These are phyloP conservation scores for Drosophila parvula DNA, from an alignment of 1,140 invertebrate species.

Conservation along the genomic window DNA sequence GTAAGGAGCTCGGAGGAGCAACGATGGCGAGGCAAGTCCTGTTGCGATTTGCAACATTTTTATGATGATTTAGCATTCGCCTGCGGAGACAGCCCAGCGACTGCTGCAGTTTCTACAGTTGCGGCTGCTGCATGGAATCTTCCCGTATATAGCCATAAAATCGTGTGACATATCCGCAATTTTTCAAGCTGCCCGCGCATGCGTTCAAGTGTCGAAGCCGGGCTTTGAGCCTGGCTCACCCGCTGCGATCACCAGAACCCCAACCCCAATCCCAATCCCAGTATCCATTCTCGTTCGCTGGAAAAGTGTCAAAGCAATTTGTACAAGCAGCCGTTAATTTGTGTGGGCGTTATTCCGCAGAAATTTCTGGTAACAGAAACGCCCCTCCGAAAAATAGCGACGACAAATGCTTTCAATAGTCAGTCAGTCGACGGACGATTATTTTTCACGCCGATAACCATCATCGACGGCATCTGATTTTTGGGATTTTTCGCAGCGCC, in stretches of 20 bases:
- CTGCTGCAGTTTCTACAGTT: slow-evolving; percentile 32
- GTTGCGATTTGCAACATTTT: slow-evolving; percentile 73
- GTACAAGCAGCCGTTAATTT: slow-evolving; percentile 46
- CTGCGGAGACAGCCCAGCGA: slow-evolving; percentile 52
- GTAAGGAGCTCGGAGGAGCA: background rate
- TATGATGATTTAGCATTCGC: slow-evolving; percentile 75
- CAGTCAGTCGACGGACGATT: slow-evolving; percentile 37
- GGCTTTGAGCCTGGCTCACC: slow-evolving; percentile 53
- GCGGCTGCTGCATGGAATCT: slow-evolving; percentile 13
- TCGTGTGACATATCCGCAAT: slow-evolving; percentile 83
- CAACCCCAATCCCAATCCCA: background rate
- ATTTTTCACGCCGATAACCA: slow-evolving; percentile 64
- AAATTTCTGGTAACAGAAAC: slow-evolving; percentile 36
- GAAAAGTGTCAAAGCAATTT: slow-evolving; percentile 73
- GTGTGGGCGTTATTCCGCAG: slow-evolving; percentile 56
- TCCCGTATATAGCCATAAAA: slow-evolving; percentile 74
- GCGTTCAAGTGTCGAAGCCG: slow-evolving; percentile 76
- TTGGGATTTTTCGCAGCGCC: slow-evolving; percentile 13
- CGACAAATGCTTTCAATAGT: slow-evolving; percentile 78
- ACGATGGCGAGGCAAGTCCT: slow-evolving; percentile 45
- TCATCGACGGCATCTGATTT: slow-evolving; percentile 58
- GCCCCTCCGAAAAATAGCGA: slow-evolving; percentile 59
- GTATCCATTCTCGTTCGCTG: slow-evolving; percentile 30
- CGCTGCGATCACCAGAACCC: slow-evolving; percentile 46
- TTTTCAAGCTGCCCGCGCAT: slow-evolving; percentile 68